phyloP scores from a whole-genome alignment of 2,888 invertebrate species.

The Leucophenga montana region DNA sequence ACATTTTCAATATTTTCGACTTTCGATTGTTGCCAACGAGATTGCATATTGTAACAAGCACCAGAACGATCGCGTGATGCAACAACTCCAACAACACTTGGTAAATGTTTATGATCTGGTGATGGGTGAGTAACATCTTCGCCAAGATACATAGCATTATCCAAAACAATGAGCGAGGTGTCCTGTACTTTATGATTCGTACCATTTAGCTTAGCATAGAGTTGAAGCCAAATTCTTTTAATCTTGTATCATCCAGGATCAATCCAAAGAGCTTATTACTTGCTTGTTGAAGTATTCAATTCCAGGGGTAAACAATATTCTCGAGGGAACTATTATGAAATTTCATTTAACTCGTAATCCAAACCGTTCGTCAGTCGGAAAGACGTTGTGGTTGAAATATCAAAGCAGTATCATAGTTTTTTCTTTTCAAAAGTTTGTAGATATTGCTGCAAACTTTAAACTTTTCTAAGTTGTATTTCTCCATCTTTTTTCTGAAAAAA shows the following conservation, averaged over 20 bases:
- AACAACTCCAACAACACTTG: conserved; percentile 82
- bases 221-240: conserved; percentile 82
- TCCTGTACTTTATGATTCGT: conserved; percentile 78
- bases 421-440: conserved; percentile 81
- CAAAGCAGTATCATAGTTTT: conserved; percentile 81
- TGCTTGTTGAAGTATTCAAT: conserved; percentile 76
- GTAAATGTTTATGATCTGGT: conserved; percentile 78
- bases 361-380: conserved; percentile 82
- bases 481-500: conserved; percentile 78
- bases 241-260: conserved; percentile 71
- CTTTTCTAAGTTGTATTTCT: conserved; percentile 87
- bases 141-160: conserved; percentile 79
- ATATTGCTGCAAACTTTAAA: conserved; percentile 89
- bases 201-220: conserved; percentile 89
- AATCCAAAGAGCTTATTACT: conserved; percentile 45
- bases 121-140: conserved; percentile 96
- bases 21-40: conserved; percentile 83
- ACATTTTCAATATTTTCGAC: conserved; percentile 85
- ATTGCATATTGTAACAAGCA: conserved; percentile 82
- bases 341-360: conserved; percentile 83
- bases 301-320: conserved; percentile 84
- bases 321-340: conserved; percentile 85
- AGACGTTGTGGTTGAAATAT: conserved; percentile 60
- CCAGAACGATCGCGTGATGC: conserved; percentile 82
- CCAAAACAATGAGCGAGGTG: conserved; percentile 37